A percentile compares a stretch with the other conserved stretches of the same genome.
These are phyloP conservation scores for Patella depressa DNA, from an alignment of 2,888 invertebrate species.

Conservation along the genomic window DNA sequence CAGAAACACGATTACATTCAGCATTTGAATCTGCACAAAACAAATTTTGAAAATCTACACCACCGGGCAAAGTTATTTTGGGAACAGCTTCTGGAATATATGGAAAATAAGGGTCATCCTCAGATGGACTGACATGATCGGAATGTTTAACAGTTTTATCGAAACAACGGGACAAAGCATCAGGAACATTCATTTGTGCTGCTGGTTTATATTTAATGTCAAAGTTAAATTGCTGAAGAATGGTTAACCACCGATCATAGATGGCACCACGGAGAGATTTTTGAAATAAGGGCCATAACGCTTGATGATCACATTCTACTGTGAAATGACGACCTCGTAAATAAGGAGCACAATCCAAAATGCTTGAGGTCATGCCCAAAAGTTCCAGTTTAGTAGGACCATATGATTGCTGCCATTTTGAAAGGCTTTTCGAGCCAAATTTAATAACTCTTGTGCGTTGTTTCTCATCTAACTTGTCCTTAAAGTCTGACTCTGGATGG, in stretches of 20 bases:
- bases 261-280: conserved; percentile 25
- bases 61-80: conserved; percentile 11
- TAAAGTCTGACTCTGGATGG: conserved; percentile 11
- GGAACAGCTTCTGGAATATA: conserved; percentile 14
- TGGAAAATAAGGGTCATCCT: conserved; percentile 22
- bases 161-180: background rate
- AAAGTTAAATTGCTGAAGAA: background rate
- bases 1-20: background rate
- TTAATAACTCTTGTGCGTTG: background rate
- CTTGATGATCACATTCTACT: conserved; percentile 24
- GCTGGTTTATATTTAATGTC: conserved; percentile 20
- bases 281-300: conserved; percentile 21
- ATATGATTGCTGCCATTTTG: conserved; percentile 15
- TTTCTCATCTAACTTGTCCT: background rate
- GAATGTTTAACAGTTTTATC: background rate
- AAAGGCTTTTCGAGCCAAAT: conserved; percentile 10
- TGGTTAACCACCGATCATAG: conserved; percentile 21
- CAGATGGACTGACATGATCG: conserved; percentile 16
- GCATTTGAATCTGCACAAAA: background rate
- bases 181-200: conserved; percentile 6
- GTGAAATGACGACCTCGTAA: conserved; percentile 22
- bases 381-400: conserved; percentile 25
- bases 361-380: conserved; percentile 19
- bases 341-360: conserved; percentile 27
- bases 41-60: background rate